phyloP scores from a whole-genome alignment of 2,113 vertebrate species.

The Heterochromis multidens region DNA sequence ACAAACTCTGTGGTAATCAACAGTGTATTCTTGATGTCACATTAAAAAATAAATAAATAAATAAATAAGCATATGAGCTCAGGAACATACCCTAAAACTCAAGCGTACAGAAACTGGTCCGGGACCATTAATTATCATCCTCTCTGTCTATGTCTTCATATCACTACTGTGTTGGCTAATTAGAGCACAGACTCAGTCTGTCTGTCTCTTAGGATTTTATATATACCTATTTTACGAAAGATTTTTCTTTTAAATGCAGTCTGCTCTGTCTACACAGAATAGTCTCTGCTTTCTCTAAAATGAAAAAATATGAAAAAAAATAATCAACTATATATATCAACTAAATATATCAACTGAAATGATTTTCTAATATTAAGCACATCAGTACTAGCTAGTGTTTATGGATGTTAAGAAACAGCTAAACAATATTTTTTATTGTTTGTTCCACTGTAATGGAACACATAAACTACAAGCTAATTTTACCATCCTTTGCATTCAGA shows the following conservation, averaged over 20 bases:
- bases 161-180: not conserved
- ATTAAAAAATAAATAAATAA: too few relatives aligned
- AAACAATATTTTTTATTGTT: too few relatives aligned
- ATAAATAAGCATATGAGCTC: not conserved
- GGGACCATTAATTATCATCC: not conserved
- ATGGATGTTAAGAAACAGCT: not conserved
- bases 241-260: not conserved
- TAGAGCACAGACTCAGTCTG: not conserved
- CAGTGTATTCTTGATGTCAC: too few relatives aligned
- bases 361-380: not conserved
- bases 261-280: not conserved
- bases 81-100: not conserved
- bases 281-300: not conserved
- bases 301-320: rapidly evolving
- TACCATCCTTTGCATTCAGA: not conserved
- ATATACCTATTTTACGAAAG: not conserved
- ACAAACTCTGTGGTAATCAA: not conserved
- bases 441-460: not conserved
- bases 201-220: not conserved
- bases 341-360: not conserved
- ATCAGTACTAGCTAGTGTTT: rapidly evolving
- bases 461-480: not conserved
- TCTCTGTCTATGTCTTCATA: not conserved
- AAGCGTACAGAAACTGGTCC: not conserved
- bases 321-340: not conserved